Base-by-base conservation (phyloP, 2,797 vertebrate species). In the Varecia variegata region DNA sequence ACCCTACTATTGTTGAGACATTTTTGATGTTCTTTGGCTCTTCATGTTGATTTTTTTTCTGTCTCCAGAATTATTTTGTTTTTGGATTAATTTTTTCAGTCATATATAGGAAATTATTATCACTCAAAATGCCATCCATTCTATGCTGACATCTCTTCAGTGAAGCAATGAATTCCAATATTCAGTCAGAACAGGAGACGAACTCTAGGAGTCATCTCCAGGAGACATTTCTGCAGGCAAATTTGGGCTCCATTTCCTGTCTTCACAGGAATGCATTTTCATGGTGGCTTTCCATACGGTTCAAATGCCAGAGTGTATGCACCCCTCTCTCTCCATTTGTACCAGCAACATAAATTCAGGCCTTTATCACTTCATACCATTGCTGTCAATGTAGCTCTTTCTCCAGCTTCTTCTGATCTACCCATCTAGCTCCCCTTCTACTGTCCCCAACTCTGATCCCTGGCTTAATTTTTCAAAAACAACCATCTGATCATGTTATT, bases 11-110 rank as follows among this genome's bases (percentile, higher is more conserved):
- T 88, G 14, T 58, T 92, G 58, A 82, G 40, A 83, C 17, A 58
- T 83, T 96, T 86, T 89, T 93, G 7, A 88, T 84, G 38, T 14
- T 40, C 38, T 76, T 89, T 91, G 13, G 1, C 27, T 93, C 52
- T 83, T 4, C 20, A 90, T 43, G 68, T 92, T 92, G 54, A 88
- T 95, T 25, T 88, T 90, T 45, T 93, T 93, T 90, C 45, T 83
- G 21, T 54, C 73, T 89, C 8, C 14, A 83, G 73, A 88, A 79
- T 77, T 65, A 73, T 76, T 95, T 94, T 1, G 50, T 12, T 77
- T 90, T 67, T n/a, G 13, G 7, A 81, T 83, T 89, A 38, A 67
- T 79, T 86, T 38, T 60, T 95, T 93, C 70, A 40, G 17, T 90
- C 40, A 93, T 50, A 40, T 54, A 82, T 3, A 82, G 73, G 73